A percentile compares a stretch with the other conserved stretches of the same genome.
These are phyloP conservation scores for Orthonychiurus folsomi DNA, from an alignment of 2,888 invertebrate species.

Conservation along the genomic window DNA sequence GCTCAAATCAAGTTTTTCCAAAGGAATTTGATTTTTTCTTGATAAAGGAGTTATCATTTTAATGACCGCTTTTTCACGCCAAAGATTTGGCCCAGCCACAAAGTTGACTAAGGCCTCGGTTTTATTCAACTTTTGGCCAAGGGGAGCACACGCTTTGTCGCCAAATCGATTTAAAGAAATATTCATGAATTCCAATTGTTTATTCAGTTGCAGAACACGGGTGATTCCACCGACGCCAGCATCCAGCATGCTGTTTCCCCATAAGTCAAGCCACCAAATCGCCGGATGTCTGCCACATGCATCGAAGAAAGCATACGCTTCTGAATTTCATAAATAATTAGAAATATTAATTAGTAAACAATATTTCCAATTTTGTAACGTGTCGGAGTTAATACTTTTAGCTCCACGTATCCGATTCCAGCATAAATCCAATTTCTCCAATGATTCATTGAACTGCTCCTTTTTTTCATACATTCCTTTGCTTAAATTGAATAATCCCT, in stretches of 20 bases:
- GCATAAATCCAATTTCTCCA: conserved; percentile 49
- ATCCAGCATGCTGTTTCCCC: conserved; percentile 26
- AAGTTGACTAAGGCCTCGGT: conserved; percentile 46
- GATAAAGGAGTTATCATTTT: conserved; percentile 45
- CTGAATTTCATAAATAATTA: conserved; percentile 20
- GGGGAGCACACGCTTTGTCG: conserved; percentile 18
- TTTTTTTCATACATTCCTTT: conserved; percentile 42
- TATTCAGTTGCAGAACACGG: conserved; percentile 19
- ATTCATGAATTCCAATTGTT: conserved; percentile 30
- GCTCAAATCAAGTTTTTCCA: conserved; percentile 48
- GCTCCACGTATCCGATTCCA: conserved; percentile 50
- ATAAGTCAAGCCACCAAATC: conserved; percentile 19
- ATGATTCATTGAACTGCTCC: conserved; percentile 40
- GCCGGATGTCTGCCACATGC: conserved; percentile 22
- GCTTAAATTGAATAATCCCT: conserved; percentile 44
- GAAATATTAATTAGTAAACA: conserved; percentile 19
- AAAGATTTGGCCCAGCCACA: conserved; percentile 49
- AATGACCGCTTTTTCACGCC: conserved; percentile 47
- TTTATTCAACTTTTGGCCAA: conserved; percentile 46
- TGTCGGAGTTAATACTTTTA: conserved; percentile 45
- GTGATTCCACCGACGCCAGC: conserved; percentile 24
- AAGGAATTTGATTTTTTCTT: conserved; percentile 41
- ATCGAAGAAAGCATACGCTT: conserved; percentile 20
- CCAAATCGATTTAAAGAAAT: conserved; percentile 25
- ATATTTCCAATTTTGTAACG: conserved; percentile 12